Evolutionary conservation across 2,888 invertebrate species (phyloP).

Genomic region (Microctonus aethiopoides): DNA sequence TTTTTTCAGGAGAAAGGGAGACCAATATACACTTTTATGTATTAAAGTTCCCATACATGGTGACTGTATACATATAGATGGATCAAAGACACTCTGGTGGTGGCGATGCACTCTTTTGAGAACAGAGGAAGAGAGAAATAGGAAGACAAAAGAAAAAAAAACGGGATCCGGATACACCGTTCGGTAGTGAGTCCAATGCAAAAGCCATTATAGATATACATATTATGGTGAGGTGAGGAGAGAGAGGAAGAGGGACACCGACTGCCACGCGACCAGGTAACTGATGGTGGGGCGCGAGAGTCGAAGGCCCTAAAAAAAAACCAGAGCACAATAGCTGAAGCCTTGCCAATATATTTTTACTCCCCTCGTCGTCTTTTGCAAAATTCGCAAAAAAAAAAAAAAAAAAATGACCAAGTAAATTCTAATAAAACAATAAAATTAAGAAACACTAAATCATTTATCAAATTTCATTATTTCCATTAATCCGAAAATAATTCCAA

Average conservation of each 20-base stretch:
- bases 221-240: slow-evolving; percentile 14
- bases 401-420: no score
- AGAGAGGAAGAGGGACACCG: slow-evolving; percentile 28
- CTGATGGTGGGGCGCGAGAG: slow-evolving; percentile 26
- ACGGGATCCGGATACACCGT: slow-evolving; percentile 27
- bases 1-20: no score
- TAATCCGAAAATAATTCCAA: no score
- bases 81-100: slow-evolving; percentile 12
- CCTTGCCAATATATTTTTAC: background rate
- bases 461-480: no score
- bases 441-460: no score
- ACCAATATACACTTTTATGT: background rate
- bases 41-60: background rate
- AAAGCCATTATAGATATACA: slow-evolving; percentile 24
- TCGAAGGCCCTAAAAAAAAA: background rate
- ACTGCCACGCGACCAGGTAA: slow-evolving; percentile 43
- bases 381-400: no score
- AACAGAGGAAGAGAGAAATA: slow-evolving; percentile 18
- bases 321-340: background rate
- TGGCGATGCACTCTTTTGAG: slow-evolving; percentile 25
- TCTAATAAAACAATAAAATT: no score
- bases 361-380: background rate
- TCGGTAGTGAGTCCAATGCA: slow-evolving; percentile 35
- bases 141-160: slow-evolving; percentile 11
- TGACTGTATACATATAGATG: background rate